Evolutionary conservation across 1,140 invertebrate genomes (phyloP).

Genomic region (Latrodectus geometricus): DNA sequence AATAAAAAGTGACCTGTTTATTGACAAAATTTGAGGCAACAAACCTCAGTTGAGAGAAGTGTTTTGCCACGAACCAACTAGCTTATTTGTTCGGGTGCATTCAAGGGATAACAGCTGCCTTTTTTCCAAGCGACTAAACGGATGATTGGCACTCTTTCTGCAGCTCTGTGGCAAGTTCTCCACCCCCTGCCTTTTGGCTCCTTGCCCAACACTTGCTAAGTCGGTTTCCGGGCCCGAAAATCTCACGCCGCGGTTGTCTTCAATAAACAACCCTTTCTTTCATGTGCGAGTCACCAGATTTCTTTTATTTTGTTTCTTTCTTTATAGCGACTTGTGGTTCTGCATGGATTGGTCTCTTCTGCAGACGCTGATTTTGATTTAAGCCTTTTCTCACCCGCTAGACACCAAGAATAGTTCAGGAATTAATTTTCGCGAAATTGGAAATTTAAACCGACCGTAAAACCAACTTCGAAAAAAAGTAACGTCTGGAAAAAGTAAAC

Average conservation of each 20-base stretch:
- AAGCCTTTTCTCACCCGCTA: too few species aligned
- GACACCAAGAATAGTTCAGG: too few species aligned
- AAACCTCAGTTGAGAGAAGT: background rate
- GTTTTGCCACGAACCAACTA: slow-evolving; percentile 34
- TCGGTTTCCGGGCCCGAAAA: slow-evolving; percentile 39
- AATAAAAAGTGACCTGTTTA: slow-evolving; percentile 45
- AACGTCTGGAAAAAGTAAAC: too few species aligned
- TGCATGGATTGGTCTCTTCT: background rate
- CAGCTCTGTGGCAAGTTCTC: slow-evolving; percentile 33
- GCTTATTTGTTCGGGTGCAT: slow-evolving; percentile 56
- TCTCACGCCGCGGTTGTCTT: slow-evolving; percentile 48
- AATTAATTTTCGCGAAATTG: too few species aligned
- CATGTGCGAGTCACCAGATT: background rate
- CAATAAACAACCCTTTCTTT: slow-evolving; percentile 60
- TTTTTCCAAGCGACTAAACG: slow-evolving; percentile 59
- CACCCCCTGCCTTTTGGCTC: slow-evolving; percentile 35
- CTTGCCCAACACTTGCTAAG: slow-evolving; percentile 51
- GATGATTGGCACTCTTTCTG: slow-evolving; percentile 55
- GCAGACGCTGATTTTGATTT: background rate
- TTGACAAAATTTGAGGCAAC: slow-evolving; percentile 37
- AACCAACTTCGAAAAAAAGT: too few species aligned
- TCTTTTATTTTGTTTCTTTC: slow-evolving; percentile 30
- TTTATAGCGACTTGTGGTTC: background rate
- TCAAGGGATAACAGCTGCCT: slow-evolving; percentile 59
- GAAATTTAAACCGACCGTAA: too few species aligned